Evolutionary conservation across 2,113 vertebrate species (phyloP).

Genomic region (Sceloporus tristichus): DNA sequence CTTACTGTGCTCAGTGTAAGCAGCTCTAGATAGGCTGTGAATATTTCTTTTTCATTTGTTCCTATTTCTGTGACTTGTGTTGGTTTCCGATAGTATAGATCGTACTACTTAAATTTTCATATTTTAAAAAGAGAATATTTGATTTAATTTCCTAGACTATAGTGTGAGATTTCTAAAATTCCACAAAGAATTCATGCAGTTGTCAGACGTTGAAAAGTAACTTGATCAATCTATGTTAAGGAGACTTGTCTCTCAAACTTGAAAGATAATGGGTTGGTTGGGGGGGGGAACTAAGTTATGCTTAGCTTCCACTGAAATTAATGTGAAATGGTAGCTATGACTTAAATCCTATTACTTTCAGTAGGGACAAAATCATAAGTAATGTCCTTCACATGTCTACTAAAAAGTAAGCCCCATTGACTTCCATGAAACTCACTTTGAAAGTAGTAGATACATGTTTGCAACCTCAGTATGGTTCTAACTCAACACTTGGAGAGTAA

Average conservation of each 20-base stretch:
- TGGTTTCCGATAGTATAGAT: background rate
- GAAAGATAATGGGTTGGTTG: background rate
- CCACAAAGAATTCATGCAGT: background rate
- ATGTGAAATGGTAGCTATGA: background rate
- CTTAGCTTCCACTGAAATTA: background rate
- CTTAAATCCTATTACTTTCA: background rate
- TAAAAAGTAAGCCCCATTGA: background rate
- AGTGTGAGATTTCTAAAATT: background rate
- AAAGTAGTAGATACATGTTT: background rate
- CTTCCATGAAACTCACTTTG: background rate
- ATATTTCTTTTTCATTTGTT: background rate
- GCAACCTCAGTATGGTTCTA: background rate
- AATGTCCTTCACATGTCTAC: background rate
- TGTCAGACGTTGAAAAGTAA: background rate
- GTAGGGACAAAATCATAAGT: background rate
- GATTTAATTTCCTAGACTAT: background rate
- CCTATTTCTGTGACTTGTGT: background rate
- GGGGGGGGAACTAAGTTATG: background rate
- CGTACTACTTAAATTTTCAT: background rate
- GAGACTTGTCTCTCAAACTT: background rate
- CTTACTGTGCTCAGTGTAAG: background rate
- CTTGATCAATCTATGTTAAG: background rate
- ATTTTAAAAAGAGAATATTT: background rate
- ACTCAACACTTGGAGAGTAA: background rate
- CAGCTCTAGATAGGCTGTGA: background rate